These are phyloP conservation scores for Muscicapa adusta DNA, from an alignment of 2,113 vertebrate genomes.

Conservation along the genomic window DNA sequence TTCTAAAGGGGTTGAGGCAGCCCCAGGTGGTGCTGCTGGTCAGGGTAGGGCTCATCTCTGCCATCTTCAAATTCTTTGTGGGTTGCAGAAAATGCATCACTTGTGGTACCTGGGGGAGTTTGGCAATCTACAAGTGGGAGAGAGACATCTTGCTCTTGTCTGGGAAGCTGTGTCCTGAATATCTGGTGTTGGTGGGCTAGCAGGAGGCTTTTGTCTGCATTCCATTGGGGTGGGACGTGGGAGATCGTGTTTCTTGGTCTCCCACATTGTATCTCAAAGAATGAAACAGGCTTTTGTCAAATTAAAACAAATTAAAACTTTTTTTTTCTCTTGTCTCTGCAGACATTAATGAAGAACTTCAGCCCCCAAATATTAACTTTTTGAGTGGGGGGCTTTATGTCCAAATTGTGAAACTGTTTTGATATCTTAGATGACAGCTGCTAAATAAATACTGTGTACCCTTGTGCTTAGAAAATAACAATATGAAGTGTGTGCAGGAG, in stretches of 20 bases:
- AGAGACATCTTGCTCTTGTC: background rate
- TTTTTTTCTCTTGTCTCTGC: background rate
- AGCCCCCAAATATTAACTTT: background rate
- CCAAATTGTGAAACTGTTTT: background rate
- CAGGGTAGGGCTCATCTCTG: background rate
- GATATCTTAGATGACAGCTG: background rate
- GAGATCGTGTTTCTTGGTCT: background rate
- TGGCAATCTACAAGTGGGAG: background rate
- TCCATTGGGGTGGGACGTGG: fast-evolving
- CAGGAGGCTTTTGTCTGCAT: background rate
- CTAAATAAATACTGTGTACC: background rate
- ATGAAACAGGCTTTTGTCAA: background rate
- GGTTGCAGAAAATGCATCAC: background rate
- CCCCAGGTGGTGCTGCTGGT: background rate
- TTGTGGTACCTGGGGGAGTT: background rate
- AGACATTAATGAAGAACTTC: background rate
- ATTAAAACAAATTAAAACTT: background rate
- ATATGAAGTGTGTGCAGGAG: background rate
- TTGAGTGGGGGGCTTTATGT: background rate
- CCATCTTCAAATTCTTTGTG: background rate
- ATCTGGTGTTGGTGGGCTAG: background rate
- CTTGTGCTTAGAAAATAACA: background rate
- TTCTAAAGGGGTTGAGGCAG: background rate
- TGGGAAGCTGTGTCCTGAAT: background rate
- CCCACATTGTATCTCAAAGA: background rate